Conservation (phyloP, 2,113 vertebrate species). For the Ahaetulla prasina region DNA sequence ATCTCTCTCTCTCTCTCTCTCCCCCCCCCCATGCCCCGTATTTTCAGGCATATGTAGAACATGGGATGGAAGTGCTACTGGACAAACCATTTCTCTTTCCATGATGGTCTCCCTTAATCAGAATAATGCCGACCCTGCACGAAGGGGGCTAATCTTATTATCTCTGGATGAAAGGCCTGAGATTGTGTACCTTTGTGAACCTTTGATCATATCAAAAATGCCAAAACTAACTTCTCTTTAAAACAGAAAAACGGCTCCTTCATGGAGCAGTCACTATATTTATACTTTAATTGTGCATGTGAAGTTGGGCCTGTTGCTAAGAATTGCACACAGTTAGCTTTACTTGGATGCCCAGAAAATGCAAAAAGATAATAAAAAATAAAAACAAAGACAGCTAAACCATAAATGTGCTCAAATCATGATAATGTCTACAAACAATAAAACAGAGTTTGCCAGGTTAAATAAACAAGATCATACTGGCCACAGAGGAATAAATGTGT, state of each 20-base stretch:
- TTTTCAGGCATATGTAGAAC: neutral
- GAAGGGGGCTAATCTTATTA: neutral
- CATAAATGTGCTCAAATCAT: neutral
- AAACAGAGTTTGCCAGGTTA: neutral
- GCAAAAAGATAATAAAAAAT: neutral
- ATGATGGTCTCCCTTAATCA: neutral
- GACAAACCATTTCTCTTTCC: neutral
- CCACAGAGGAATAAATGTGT: neutral
- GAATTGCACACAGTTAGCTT: neutral
- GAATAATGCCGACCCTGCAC: neutral
- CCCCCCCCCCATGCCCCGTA: accelerated
- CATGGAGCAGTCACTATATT: neutral
- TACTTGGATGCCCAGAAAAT: neutral
- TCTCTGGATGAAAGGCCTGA: slow-evolving; percentile 10
- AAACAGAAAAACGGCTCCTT: neutral
- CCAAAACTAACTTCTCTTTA: neutral
- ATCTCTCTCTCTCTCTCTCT: no score
- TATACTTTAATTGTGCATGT: neutral
- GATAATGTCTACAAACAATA: no score
- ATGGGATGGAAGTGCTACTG: neutral
- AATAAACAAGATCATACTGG: neutral
- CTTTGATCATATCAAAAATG: slow-evolving; percentile 2
- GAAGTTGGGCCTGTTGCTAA: neutral
- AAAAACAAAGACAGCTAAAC: neutral
- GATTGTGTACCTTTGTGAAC: neutral